Conservation (phyloP, 2,113 vertebrate species). For the Riparia riparia region DNA sequence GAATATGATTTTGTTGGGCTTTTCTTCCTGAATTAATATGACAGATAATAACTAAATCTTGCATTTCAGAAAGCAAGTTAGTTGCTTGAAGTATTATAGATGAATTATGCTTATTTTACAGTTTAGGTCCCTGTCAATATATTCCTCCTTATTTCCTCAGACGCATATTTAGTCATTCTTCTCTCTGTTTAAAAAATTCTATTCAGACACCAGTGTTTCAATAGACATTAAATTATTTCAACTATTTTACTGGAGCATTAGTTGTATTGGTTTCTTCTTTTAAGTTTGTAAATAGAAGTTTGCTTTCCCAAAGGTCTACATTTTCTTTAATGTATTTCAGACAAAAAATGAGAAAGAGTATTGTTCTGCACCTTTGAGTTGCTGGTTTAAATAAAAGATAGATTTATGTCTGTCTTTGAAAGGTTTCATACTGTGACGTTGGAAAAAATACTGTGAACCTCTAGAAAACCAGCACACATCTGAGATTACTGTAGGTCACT, state of each 20-base stretch:
- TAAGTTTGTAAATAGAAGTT: neutral
- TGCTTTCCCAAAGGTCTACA: neutral
- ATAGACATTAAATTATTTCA: neutral
- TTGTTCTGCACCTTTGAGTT: neutral
- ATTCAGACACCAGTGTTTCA: neutral
- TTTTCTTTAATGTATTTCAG: neutral
- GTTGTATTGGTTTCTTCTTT: neutral
- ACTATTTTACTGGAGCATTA: neutral
- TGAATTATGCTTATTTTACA: neutral
- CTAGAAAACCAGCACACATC: neutral
- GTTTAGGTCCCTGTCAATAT: neutral
- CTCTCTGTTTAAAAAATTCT: neutral
- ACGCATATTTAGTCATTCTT: neutral
- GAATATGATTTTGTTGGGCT: neutral
- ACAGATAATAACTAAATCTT: neutral
- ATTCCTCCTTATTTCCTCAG: neutral
- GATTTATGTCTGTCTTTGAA: neutral
- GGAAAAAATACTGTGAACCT: neutral
- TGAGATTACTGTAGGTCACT: conserved; percentile 8
- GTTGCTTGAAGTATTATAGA: neutral
- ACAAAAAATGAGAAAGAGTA: neutral
- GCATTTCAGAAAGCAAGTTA: neutral
- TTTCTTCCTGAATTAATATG: neutral
- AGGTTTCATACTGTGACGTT: neutral
- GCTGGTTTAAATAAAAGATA: neutral